A percentile compares a stretch with the other conserved stretches of the same genome.
Evolutionary conservation across 2,888 invertebrate species (phyloP).

Genomic region (Tetranychus truncatus): DNA sequence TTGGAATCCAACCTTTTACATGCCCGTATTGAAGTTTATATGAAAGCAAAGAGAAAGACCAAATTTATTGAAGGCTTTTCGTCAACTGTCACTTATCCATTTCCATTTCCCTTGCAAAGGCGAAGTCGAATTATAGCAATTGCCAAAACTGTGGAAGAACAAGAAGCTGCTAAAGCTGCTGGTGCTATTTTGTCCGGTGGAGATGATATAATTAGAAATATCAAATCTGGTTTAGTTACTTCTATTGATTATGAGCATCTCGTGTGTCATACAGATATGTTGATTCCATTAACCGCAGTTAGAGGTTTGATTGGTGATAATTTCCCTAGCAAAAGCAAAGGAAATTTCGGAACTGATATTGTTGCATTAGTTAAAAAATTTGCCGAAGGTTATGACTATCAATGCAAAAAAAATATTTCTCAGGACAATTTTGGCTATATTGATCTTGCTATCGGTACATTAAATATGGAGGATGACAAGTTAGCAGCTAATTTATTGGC

Average conservation of each 20-base stretch:
- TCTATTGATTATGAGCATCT: constrained; percentile 48
- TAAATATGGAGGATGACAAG: constrained; percentile 50
- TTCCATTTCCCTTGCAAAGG: constrained; percentile 50
- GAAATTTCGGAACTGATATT: constrained; percentile 50
- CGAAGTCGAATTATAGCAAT: constrained; percentile 53
- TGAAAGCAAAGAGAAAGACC: constrained; percentile 49
- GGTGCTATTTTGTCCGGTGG: constrained; percentile 58
- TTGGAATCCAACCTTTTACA: constrained; percentile 49
- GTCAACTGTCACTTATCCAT: constrained; percentile 46
- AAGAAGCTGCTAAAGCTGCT: constrained; percentile 44
- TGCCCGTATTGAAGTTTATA: constrained; percentile 56
- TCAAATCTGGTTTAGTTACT: constrained; percentile 35
- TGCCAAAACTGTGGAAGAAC: constrained; percentile 42
- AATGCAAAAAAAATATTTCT: constrained; percentile 42
- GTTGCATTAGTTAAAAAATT: constrained; percentile 44
- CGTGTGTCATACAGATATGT: constrained; percentile 57
- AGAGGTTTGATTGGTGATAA: constrained; percentile 56
- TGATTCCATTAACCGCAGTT: constrained; percentile 53
- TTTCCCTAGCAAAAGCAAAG: constrained; percentile 45
- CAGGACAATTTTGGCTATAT: constrained; percentile 47
- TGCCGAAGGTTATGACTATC: constrained; percentile 50
- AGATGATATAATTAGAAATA: constrained; percentile 46
- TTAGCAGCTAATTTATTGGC: constrained; percentile 53
- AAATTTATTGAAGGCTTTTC: constrained; percentile 49
- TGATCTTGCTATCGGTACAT: constrained; percentile 22